phyloP scores from a whole-genome alignment of 2,113 vertebrate genomes.

The Sceloporus tristichus region DNA sequence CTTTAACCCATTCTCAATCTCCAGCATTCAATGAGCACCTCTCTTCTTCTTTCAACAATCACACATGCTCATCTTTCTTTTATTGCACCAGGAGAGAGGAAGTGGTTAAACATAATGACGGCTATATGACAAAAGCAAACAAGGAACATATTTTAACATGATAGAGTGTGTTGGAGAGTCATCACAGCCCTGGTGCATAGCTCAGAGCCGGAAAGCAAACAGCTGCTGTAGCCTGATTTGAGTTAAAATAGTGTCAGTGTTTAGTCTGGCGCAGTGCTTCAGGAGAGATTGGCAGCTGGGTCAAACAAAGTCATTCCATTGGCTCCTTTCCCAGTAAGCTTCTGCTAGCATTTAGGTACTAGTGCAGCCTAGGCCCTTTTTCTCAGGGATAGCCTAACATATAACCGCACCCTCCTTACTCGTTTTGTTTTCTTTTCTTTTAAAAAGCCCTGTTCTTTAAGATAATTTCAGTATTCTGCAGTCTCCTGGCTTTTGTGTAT shows the following conservation, averaged over 20 bases:
- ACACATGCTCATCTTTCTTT: constrained; percentile 47
- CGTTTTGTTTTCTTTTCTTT: constrained; percentile 6
- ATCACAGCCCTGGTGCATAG: constrained; percentile 79
- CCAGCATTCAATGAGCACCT: constrained; percentile 36
- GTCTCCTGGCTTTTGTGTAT: constrained; percentile 80
- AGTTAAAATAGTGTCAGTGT: constrained; percentile 90
- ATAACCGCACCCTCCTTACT: constrained; percentile 85
- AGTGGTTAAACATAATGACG: constrained; percentile 43
- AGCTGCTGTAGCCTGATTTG: constrained; percentile 90
- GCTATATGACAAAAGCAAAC: constrained; percentile 65
- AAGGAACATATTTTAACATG: constrained; percentile 73
- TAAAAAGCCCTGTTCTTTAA: constrained; percentile 73
- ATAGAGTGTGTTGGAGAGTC: constrained; percentile 78
- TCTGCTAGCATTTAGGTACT: constrained; percentile 89
- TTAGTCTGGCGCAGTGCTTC: constrained; percentile 94
- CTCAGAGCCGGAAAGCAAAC: constrained; percentile 87
- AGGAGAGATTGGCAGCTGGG: constrained; percentile 95
- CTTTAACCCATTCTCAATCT: constrained; percentile 32
- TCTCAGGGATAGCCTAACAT: constrained; percentile 85
- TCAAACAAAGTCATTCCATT: constrained; percentile 92
- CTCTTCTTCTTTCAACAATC: constrained; percentile 16
- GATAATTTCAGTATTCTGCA: constrained; percentile 79
- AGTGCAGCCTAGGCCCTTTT: constrained; percentile 81
- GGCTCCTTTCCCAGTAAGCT: constrained; percentile 89
- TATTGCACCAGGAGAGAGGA: constrained; percentile 37